phyloP scores from a whole-genome alignment of 1,140 invertebrate species.

The Pentalonia nigronervosa region DNA sequence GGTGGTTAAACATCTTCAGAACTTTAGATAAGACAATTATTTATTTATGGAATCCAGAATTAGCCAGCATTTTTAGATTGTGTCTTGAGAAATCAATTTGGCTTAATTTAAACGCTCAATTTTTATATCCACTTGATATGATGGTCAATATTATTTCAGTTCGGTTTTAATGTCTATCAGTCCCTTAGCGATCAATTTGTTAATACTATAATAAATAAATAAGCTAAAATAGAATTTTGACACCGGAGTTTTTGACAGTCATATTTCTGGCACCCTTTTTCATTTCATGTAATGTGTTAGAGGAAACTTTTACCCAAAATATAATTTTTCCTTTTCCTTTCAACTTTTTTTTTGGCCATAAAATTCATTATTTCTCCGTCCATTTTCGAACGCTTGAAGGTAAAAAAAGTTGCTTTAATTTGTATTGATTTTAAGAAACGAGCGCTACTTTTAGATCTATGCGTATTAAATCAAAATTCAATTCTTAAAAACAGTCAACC shows the following conservation, averaged over 20 bases:
- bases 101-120: neutral
- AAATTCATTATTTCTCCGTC: constrained; percentile 22
- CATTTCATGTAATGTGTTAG: neutral
- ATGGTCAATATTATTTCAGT: neutral
- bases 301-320: constrained; percentile 32
- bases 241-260: neutral
- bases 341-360: constrained; percentile 21
- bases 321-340: constrained; percentile 50
- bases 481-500: neutral
- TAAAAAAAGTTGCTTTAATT: neutral
- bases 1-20: neutral
- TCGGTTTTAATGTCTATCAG: neutral
- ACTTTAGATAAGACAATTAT: neutral
- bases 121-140: neutral
- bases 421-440: neutral
- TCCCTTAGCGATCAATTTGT: neutral
- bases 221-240: neutral
- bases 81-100: neutral
- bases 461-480: neutral
- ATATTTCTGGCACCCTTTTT: neutral
- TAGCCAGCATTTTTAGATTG: neutral
- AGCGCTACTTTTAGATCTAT: neutral
- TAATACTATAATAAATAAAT: neutral
- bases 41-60: neutral
- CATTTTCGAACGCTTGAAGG: neutral